Evolutionary conservation across 2,888 invertebrate genomes (phyloP), one percentile per base, ranked within the genome.

Genomic region (Heliconius ethilla): DNA sequence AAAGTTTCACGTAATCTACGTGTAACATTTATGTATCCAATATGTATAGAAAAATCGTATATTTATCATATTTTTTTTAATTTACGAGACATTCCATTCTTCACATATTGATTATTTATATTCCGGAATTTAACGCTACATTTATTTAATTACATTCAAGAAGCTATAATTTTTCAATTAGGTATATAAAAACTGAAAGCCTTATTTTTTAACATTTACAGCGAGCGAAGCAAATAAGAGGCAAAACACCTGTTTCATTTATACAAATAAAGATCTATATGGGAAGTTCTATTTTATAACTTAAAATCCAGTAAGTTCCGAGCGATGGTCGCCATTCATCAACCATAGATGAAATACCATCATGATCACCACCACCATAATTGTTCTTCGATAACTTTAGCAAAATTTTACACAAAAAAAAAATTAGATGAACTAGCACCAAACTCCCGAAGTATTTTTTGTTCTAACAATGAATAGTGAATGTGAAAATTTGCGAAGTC

Each of bases 391-490:
- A 63, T 2, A 63, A 25, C 27, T 4, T 25, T 11, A n/a, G 3
- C 11, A 11, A 62, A n/a, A 15, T 25, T 40, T 5, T 67, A 15
- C 25, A 69, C 25, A 69, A 40, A 69, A 65, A 67, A 51, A 51
- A 3, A 25, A 69, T 69, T 7, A 25, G 18, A 40, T 69, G 25
- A 40, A 69, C 69, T 27, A 69, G 15, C 25, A 45, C 27, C 40
- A 9, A 69, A 45, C 25, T 69, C 18, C 33, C 13, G 2, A 25
- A 72, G 33, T 59, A 15, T 72, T 72, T 70, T 72, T 72, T 72
- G 59, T 72, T 72, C 72, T 37, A 59, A 25, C 25, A 59, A 37
- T 72, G 37, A 72, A 72, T 72, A 72, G 72, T 33, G 51, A 72
- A 72, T 37, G 59, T 59, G 59, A 33, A 59, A 59, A 59, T 59